Evolutionary conservation across 1,140 invertebrate genomes (phyloP), one percentile per base, ranked within the genome.

Genomic region (Sarcophaga bullata): DNA sequence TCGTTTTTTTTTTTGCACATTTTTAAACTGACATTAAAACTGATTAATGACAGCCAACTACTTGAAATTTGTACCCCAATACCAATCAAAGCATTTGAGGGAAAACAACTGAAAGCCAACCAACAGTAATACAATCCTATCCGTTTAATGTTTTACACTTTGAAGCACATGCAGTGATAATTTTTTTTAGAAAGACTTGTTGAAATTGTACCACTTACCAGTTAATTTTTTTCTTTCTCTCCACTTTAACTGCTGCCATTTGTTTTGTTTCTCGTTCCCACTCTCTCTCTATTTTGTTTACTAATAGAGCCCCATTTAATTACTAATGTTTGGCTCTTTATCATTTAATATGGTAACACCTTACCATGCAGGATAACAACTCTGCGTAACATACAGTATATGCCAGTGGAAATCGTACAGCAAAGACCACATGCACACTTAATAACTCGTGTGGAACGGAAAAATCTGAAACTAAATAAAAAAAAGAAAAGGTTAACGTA

Each of bases 21-120:
- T 78, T 78, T 78, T 78, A 52, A 78, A 78, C 75, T 52, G 75
- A 78, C 75, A 78, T 78, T 78, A 78, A 78, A 78, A 78, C 75
- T 78, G 75, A 78, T 78, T 78, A 78, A 78, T 78, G 75, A 78
- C 75, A 78, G 11, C n/a, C 48, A 78, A 78, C 75, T 52, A 78
- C 75, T 78, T 78, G 17, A 50, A 78, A 50, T 50, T 68, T 68
- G 62, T 78, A 78, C 46, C 13, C 46, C 46, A 4, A 47, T n/a
- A 15, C n/a, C 15, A 49, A n/a, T 11, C 54, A 6, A 13, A 15
- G 2, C 54, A 58, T 58, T 58, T 4, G 54, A 1, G 54, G 10
- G 15, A 7, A 58, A 58, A 13, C 11, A 6, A 15, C 3, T 11
- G 6, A 52, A 52, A 52, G 13, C 50, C 50, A 52, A 52, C 8